Conservation (phyloP, 2,888 invertebrate species). For the Scelioninae gen. 1 region DNA sequence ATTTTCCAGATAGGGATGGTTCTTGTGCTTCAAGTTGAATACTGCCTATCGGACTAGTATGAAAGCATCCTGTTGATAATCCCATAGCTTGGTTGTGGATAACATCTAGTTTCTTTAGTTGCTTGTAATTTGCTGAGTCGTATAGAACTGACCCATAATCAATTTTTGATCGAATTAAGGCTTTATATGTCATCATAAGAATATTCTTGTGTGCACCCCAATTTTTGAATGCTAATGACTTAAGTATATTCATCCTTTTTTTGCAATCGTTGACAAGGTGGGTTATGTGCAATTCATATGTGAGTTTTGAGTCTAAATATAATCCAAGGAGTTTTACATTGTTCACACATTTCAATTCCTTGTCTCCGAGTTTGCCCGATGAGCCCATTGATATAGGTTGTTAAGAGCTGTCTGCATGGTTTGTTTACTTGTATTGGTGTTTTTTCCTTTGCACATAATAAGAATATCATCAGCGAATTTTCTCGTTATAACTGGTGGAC, state of each 20-base stretch:
- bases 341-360: conserved; percentile 6
- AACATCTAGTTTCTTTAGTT: conserved; percentile 9
- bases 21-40: conserved; percentile 20
- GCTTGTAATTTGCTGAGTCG: not conserved
- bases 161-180: conserved; percentile 8
- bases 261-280: conserved; percentile 1
- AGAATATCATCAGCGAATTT: conserved; percentile 8
- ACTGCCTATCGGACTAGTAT: conserved; percentile 1
- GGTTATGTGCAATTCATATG: not conserved
- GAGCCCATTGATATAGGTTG: not conserved
- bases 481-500: not conserved
- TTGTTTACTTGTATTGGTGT: not conserved
- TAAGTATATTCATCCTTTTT: conserved; percentile 8
- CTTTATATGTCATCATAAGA: not conserved
- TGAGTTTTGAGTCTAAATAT: conserved; percentile 2
- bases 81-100: conserved; percentile 13
- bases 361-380: not conserved
- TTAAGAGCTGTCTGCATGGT: not conserved
- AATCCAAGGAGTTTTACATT: conserved; percentile 16
- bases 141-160: conserved; percentile 14
- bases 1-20: not conserved
- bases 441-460: conserved; percentile 10
- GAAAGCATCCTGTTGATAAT: not conserved
- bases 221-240: conserved; percentile 1
- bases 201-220: conserved; percentile 2